These are phyloP conservation scores for Cheirogaleus major DNA, from an alignment of 2,797 vertebrate species.

Conservation along the genomic window DNA sequence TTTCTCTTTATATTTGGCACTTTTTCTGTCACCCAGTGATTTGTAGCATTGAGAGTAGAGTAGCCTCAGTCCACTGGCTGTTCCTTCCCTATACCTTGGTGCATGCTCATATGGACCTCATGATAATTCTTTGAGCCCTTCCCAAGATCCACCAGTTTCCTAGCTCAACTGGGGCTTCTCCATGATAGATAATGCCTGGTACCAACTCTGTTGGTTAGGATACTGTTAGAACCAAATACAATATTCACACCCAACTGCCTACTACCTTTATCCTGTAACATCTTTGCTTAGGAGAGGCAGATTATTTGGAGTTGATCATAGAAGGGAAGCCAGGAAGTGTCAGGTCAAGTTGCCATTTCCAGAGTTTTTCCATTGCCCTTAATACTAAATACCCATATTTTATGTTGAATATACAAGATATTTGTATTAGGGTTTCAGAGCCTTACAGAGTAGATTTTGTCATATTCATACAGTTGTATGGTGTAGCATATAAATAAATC, in stretches of 20 bases:
- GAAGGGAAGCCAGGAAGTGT: not conserved
- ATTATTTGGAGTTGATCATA: not conserved
- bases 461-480: not conserved
- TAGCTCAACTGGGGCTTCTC: not conserved
- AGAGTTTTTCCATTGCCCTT: not conserved
- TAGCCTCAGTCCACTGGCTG: not conserved
- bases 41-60: not conserved
- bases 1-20: not conserved
- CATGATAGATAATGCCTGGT: not conserved
- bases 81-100: not conserved
- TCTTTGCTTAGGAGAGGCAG: not conserved
- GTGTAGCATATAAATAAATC: not conserved
- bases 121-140: not conserved
- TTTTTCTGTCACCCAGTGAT: not conserved
- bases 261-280: not conserved
- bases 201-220: not conserved
- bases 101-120: rapidly evolving
- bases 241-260: not conserved
- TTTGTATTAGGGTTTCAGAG: not conserved
- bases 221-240: not conserved
- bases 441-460: not conserved
- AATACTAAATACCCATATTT: not conserved
- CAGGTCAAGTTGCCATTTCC: not conserved
- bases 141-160: not conserved
- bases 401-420: not conserved